These are phyloP conservation scores for Drosophila fungiperda DNA, from an alignment of 2,888 invertebrate genomes.

Conservation along the genomic window DNA sequence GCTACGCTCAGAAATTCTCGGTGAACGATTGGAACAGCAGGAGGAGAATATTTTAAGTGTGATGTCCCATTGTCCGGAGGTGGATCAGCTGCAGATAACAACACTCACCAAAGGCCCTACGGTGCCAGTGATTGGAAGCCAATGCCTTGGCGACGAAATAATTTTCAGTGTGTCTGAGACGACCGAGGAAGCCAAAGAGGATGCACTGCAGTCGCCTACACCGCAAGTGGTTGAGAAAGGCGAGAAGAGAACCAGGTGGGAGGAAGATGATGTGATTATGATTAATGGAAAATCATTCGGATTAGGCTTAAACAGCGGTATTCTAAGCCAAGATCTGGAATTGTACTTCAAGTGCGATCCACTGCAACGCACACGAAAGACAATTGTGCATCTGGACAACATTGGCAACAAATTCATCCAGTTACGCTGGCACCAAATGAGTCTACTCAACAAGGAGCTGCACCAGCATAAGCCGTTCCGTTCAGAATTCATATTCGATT, in stretches of 20 bases:
- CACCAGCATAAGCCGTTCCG: slow-evolving; percentile 19
- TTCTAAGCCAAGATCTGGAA: slow-evolving; percentile 32
- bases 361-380: slow-evolving; percentile 58
- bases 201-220: background rate
- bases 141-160: slow-evolving; percentile 14
- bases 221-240: background rate
- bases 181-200: background rate
- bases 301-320: slow-evolving; percentile 26
- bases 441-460: slow-evolving; percentile 13
- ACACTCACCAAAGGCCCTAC: background rate
- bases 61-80: slow-evolving; percentile 65
- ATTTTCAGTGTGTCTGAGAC: slow-evolving; percentile 15
- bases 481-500: slow-evolving; percentile 72
- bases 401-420: slow-evolving; percentile 61
- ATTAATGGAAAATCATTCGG: slow-evolving; percentile 64
- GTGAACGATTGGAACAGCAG: slow-evolving; percentile 36
- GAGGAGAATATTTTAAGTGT: slow-evolving; percentile 58
- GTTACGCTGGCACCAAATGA: slow-evolving; percentile 36
- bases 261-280: slow-evolving; percentile 46
- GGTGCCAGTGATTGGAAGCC: background rate
- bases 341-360: slow-evolving; percentile 70
- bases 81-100: slow-evolving; percentile 65
- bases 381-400: slow-evolving; percentile 67
- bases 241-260: background rate
- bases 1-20: slow-evolving; percentile 63